These are phyloP conservation scores for Scalopus aquaticus DNA, from an alignment of 2,113 vertebrate species.

Conservation along the genomic window DNA sequence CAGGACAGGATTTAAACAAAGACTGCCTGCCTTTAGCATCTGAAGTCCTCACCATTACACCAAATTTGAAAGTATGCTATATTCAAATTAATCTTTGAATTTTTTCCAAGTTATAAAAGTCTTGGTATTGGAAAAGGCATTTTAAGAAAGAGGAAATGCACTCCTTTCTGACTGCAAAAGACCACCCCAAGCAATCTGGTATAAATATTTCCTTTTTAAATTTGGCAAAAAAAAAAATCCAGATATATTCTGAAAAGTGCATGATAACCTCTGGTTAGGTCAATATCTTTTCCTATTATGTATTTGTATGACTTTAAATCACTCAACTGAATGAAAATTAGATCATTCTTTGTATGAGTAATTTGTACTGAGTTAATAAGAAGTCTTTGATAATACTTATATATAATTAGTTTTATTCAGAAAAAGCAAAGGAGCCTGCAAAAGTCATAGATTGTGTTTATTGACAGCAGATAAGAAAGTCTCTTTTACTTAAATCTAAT, in stretches of 20 bases:
- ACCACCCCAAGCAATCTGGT: background rate
- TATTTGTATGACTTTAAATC: constrained; percentile 32
- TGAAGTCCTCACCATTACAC: background rate
- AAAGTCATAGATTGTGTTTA: constrained; percentile 36
- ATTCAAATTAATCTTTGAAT: constrained; percentile 47
- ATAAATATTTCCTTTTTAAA: constrained; percentile 11
- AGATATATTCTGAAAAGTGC: constrained; percentile 29
- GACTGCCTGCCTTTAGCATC: background rate
- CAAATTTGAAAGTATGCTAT: constrained; percentile 9
- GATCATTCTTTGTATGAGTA: constrained; percentile 38
- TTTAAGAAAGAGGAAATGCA: background rate
- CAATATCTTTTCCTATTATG: background rate
- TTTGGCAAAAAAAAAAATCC: constrained; percentile 46
- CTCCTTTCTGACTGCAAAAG: background rate
- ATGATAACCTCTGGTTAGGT: background rate
- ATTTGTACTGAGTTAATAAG: constrained; percentile 62
- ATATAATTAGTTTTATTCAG: constrained; percentile 50
- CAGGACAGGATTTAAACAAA: background rate
- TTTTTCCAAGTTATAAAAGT: background rate
- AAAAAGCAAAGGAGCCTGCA: constrained; percentile 17
- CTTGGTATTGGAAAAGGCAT: constrained; percentile 23
- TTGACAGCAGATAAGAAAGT: constrained; percentile 42
- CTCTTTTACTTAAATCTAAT: constrained; percentile 33
- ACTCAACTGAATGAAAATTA: constrained; percentile 35
- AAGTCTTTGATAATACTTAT: constrained; percentile 55